Conservation (phyloP, 2,113 vertebrate species). For the Hypocryptadius cinnamomeus region DNA sequence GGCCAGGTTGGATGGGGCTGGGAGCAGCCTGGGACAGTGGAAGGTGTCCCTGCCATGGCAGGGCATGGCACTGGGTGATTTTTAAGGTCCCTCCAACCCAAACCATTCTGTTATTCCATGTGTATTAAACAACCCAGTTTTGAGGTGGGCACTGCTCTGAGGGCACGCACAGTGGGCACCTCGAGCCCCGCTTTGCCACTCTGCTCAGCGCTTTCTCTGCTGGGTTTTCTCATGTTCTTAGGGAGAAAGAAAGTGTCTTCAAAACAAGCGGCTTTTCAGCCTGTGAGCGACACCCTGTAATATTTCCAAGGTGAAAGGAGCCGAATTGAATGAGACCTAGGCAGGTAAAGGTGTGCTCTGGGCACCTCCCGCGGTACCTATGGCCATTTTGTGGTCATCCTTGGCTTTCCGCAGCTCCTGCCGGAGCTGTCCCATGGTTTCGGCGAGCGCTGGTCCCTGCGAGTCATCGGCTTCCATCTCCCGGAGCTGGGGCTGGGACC, state of each 20-base stretch:
- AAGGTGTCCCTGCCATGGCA: neutral
- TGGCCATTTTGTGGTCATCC: neutral
- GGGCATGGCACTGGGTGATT: neutral
- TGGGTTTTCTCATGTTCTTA: neutral
- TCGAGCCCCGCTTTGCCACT: neutral
- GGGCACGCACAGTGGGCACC: accelerated
- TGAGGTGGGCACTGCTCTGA: neutral
- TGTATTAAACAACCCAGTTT: neutral
- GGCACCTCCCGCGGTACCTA: neutral
- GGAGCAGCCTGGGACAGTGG: accelerated
- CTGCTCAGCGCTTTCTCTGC: neutral
- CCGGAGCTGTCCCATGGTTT: neutral
- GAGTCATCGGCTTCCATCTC: neutral
- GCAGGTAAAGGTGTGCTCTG: neutral
- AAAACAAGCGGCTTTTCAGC: neutral
- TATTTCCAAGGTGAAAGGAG: neutral
- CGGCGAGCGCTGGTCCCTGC: neutral
- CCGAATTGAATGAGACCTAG: neutral
- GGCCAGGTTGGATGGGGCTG: accelerated
- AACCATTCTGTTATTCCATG: neutral
- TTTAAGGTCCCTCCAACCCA: neutral
- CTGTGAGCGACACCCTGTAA: neutral
- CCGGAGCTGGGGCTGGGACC: too few relatives aligned
- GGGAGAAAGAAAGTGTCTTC: neutral
- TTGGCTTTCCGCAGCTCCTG: neutral